Percentiles rank a stretch among this genome's conserved stretches.
Conservation (phyloP, 2,888 invertebrate genomes). For the Hemithea aestivaria region DNA sequence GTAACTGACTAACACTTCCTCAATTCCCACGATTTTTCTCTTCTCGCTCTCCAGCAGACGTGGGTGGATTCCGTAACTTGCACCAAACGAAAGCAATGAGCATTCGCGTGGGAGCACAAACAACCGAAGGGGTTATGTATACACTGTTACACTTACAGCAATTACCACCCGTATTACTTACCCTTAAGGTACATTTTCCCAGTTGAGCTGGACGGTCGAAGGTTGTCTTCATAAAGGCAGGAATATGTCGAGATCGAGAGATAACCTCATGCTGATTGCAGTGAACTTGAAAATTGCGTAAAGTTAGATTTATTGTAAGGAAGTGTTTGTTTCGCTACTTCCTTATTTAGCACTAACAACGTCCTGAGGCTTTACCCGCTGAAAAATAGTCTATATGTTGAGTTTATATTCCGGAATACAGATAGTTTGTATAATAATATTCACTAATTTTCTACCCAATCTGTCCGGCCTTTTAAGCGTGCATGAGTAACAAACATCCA, state of each 20-base stretch:
- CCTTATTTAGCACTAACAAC: too few species aligned
- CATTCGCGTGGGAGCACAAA: constrained; percentile 60
- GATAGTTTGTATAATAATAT: too few species aligned
- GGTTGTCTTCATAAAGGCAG: constrained; percentile 43
- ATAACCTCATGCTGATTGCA: constrained; percentile 51
- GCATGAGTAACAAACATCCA: too few species aligned
- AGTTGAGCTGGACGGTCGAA: constrained; percentile 7
- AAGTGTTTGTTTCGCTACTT: constrained; percentile 26
- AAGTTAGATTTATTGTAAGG: constrained; percentile 46
- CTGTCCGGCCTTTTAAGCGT: too few species aligned
- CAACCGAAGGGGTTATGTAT: constrained; percentile 53
- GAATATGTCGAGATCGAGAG: constrained; percentile 59
- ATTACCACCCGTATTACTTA: constrained; percentile 28
- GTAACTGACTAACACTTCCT: too few species aligned
- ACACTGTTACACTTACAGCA: constrained; percentile 32
- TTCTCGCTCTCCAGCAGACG: too few species aligned
- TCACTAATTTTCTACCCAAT: too few species aligned
- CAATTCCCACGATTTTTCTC: too few species aligned
- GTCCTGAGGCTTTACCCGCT: too few species aligned
- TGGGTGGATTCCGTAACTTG: constrained; percentile 32
- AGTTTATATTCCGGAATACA: too few species aligned
- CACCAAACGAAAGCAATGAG: constrained; percentile 57
- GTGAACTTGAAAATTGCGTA: constrained; percentile 55
- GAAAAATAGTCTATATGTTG: too few species aligned
- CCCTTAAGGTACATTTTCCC: constrained; percentile 27